Base-by-base conservation (phyloP, 2,113 vertebrate genomes). In the Chunga burmeisteri region DNA sequence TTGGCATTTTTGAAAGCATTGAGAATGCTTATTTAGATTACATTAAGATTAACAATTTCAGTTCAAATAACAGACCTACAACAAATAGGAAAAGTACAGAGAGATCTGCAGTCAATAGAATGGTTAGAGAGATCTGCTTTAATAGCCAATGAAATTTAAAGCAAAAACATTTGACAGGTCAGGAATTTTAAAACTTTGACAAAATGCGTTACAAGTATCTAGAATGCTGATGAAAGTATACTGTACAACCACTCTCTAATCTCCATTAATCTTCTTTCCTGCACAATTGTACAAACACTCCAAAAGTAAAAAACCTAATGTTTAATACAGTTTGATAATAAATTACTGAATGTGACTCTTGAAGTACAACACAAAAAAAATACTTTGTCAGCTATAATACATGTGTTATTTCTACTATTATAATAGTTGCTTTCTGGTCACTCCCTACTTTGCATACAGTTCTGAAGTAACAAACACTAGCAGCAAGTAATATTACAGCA, bases 291-390 rank as follows among this genome's bases (percentile, higher is more conserved):
- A 32, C 36, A 66, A 90, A 71, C 26, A 91, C 5, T 25, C 50
- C 21, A 14, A 47, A 82, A 46, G 36, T 36, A 94, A 44, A 44
- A 82, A 62, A 72, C n/a, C 19, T 61, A 71, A 82, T 11, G 13
- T 42, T 95, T 55, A 92, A 70, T 88, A 86, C 56, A 30, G 8
- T 79, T 86, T 86, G 26, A 53, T 94, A 96, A 93, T 61, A 94
- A 72, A 73, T 88, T 42, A 79, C 44, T 83, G 81, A 86, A 90
- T 77, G 42, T 1, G 10, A 50, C 58, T 90, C 52, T 56, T 42
- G 66, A 93, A 90, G 49, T 59, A 47, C 59, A 83, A 74, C 19
- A 81, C 4, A 63, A 78, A 53, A 53, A 77, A 79, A 83, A 86
- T 32, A 56, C 7, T 88, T 81, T 36, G 20, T 26, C 56, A 81